Conservation (phyloP, 1,140 invertebrate species). For the Vollenhovia emeryi region DNA sequence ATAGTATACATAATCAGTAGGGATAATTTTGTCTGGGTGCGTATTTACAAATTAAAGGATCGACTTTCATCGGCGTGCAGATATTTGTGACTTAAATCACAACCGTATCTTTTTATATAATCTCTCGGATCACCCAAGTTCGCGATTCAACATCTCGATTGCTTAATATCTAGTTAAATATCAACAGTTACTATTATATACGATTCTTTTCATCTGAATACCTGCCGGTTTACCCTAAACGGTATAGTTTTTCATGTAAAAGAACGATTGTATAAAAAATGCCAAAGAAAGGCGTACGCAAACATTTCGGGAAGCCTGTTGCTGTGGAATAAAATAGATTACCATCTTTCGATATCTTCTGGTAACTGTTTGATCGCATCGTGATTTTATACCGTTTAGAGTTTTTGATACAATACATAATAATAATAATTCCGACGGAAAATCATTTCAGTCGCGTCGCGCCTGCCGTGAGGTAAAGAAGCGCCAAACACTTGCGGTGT, state of each 20-base stretch:
- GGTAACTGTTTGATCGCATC: background rate
- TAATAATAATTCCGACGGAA: background rate
- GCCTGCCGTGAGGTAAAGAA: background rate
- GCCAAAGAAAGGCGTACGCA: background rate
- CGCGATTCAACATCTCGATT: background rate
- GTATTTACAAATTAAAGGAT: constrained; percentile 38
- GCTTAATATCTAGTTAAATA: constrained; percentile 10
- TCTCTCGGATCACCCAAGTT: background rate
- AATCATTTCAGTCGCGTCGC: background rate
- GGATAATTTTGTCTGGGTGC: background rate
- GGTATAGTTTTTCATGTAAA: constrained; percentile 9
- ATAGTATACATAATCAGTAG: constrained; percentile 19
- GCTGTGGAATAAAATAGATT: background rate
- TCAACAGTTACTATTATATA: background rate
- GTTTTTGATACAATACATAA: background rate
- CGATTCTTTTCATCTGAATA: background rate
- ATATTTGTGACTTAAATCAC: constrained; percentile 4
- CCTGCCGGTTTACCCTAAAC: background rate
- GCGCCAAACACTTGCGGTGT: background rate
- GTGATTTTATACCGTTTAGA: constrained; percentile 26
- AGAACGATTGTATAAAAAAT: constrained; percentile 14
- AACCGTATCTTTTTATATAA: constrained; percentile 4
- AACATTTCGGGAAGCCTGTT: constrained; percentile 5
- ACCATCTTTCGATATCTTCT: background rate
- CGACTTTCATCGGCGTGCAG: background rate